Percentiles rank a stretch among this genome's conserved stretches.
These are phyloP conservation scores for Tadarida brasiliensis DNA, from an alignment of 2,797 vertebrate genomes.

Conservation along the genomic window DNA sequence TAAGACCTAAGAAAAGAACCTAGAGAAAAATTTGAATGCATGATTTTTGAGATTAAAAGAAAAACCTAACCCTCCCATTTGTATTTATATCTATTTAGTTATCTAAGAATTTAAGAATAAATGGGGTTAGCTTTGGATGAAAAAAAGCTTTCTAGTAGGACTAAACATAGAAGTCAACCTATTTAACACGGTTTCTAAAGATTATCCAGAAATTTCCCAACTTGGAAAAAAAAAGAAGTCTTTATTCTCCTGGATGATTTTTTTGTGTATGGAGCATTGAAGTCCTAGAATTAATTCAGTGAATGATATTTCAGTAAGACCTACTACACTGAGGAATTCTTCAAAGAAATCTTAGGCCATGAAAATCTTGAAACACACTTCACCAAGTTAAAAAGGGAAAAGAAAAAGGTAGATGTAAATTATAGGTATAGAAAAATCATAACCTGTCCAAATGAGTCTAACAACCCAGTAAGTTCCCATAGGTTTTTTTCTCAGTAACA, in stretches of 20 bases:
- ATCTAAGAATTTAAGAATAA: constrained; percentile 37
- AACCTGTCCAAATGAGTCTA: not conserved
- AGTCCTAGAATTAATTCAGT: not conserved
- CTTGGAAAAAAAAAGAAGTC: constrained; percentile 7
- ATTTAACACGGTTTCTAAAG: not conserved
- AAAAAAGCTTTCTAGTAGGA: not conserved
- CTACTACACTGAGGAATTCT: not conserved
- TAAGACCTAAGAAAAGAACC: not conserved
- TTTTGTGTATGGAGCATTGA: not conserved
- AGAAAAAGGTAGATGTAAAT: not conserved
- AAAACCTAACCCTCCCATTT: not conserved
- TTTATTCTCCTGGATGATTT: not conserved
- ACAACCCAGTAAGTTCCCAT: not conserved
- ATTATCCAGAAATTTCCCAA: not conserved
- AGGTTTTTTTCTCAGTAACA: not conserved
- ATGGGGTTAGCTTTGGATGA: not conserved
- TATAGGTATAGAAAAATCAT: not conserved
- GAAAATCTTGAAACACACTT: not conserved
- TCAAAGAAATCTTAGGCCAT: not conserved
- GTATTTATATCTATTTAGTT: constrained; percentile 12
- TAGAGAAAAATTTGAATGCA: not conserved
- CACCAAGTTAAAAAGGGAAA: not conserved
- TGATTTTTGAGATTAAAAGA: not conserved
- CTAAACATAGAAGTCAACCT: not conserved
- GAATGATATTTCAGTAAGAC: not conserved